Conservation (phyloP, 2,797 vertebrate genomes). For the Macroramphosus scolopax region DNA sequence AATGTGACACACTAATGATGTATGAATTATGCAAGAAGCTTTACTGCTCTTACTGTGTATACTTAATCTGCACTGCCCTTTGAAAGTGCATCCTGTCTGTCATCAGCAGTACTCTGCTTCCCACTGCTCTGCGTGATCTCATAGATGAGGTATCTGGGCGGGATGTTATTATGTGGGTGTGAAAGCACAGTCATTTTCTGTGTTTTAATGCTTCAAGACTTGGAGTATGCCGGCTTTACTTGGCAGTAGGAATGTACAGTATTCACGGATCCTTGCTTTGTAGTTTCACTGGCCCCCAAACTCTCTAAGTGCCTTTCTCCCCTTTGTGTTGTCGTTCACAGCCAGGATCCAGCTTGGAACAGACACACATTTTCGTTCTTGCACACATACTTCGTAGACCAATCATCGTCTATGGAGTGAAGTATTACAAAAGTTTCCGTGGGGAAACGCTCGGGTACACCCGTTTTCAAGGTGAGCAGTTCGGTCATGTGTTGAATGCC, state of each 20-base stretch:
- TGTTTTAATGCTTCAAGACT: constrained; percentile 20
- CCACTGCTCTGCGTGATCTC: constrained; percentile 37
- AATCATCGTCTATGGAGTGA: constrained; percentile 99
- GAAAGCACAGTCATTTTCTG: constrained; percentile 31
- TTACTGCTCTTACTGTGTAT: constrained; percentile 19
- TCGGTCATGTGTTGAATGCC: neutral
- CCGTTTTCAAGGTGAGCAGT: constrained; percentile 99
- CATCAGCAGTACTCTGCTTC: constrained; percentile 38
- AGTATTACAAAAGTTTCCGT: constrained; percentile 99
- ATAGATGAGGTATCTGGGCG: constrained; percentile 46
- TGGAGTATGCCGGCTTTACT: constrained; percentile 3
- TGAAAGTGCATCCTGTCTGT: constrained; percentile 54
- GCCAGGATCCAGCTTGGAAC: constrained; percentile 98
- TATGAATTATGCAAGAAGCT: constrained; percentile 55
- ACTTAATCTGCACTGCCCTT: constrained; percentile 34
- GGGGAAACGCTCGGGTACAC: constrained; percentile 98
- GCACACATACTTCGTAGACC: constrained; percentile 99
- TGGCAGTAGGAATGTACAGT: constrained; percentile 14
- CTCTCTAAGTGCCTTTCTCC: constrained; percentile 11
- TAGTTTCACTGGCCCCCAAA: neutral
- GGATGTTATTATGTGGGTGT: constrained; percentile 44
- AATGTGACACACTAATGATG: constrained; percentile 32
- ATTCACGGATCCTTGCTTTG: constrained; percentile 15
- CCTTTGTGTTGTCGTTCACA: constrained; percentile 64
- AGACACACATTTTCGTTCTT: constrained; percentile 99